Evolutionary conservation across 2,797 vertebrate genomes (phyloP), one percentile per base, ranked within the genome.

Genomic region (Hydrolagus colliei): DNA sequence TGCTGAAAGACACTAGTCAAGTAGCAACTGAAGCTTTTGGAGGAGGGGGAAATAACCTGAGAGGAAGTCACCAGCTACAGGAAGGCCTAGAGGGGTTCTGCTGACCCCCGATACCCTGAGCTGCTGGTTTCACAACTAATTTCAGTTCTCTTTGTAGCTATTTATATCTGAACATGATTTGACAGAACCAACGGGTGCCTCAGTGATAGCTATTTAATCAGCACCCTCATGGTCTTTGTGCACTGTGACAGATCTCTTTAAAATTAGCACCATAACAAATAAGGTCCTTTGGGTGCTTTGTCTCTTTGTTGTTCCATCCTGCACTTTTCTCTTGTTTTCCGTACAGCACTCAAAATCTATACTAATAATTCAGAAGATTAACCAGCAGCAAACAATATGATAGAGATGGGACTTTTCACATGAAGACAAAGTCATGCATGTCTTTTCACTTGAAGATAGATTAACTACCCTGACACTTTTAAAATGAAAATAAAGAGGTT

Each of bases 221-320:
- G 94, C 92, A 91, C 91, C 91, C 63, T 84, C 79, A n/a, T 35
- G 62, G 67, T 84, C 79, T 84, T 84, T 92, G 91, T 87, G 90
- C 93, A 91, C 65, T 84, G 93, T 94, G 92, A 93, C 92, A 95
- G 95, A 91, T 93, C 91, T 90, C 89, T 92, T 90, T 91, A 89
- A 94, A 94, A 93, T 94, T 95, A 95, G 93, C 94, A 94, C 92
- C 92, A 93, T 92, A 93, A 92, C 95, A 94, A 95, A 95, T 95
- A 94, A 95, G 94, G 91, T 93, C 93, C 93, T 92, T 91, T 93
- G 94, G 93, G 93, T 93, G 91, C 90, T 91, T 93, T 91, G 88
- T 93, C 93, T 89, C 91, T 89, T 92, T 91, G 90, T 41, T 89
- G 87, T 87, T 91, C 86, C 91, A 90, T 92, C 91, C 67, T 35